Evolutionary conservation across 2,888 invertebrate genomes (phyloP), one percentile per base, ranked within the genome.

Genomic region (Resseliella maxima): DNA sequence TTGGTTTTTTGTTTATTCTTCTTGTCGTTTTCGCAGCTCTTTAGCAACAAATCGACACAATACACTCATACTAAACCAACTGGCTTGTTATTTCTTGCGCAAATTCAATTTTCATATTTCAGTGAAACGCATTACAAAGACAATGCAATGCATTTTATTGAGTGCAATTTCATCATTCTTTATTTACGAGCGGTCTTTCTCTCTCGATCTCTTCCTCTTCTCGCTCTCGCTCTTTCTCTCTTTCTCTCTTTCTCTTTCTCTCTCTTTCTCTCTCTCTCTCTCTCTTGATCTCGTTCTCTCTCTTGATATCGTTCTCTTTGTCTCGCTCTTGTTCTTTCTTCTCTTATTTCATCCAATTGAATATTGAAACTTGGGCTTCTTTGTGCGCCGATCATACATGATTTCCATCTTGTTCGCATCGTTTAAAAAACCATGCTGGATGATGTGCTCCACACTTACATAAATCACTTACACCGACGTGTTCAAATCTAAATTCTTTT

Each of bases 61-160:
- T 21, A 72, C 31, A 72, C 59, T 59, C 72, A n/a, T n/a, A n/a
- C n/a, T n/a, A n/a, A n/a, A n/a, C n/a, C n/a, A n/a, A n/a, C n/a
- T n/a, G 59, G 59, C 24, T 59, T 18, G 72, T 72, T 72, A 72
- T 35, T 59, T 21, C 2, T 12, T n/a, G n/a, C 72, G 31, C n/a
- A 27, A 72, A 72, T 72, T 72, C 72, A 31, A 72, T 72, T 72
- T 72, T 72, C 72, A 72, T 72, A 72, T 72, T 72, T 72, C 72
- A 72, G 27, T 72, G 72, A 3, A 72, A 31, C 35, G 72, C 72
- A 72, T 31, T 59, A 50, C 27, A 59, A 2, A 59, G 24, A 59
- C 59, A 24, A 59, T 72, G 31, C 72, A 72, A n/a, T 72, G 72
- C 72, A 72, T 35, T 72, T 72, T 72, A 72, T 72, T 72, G 72